These are phyloP conservation scores for Blera fallax DNA, from an alignment of 2,888 invertebrate species.

Conservation along the genomic window DNA sequence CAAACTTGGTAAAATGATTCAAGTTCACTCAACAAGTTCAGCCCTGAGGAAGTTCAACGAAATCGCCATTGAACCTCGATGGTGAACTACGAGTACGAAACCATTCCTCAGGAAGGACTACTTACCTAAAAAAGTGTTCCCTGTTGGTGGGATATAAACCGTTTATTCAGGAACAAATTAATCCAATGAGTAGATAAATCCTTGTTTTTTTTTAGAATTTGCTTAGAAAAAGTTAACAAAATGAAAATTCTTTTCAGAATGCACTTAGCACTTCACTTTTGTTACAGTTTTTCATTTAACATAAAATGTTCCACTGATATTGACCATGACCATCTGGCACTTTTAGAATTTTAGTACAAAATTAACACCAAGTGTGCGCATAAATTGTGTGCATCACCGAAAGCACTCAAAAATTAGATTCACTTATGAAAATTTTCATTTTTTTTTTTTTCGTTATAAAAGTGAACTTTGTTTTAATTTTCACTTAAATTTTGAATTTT, in stretches of 20 bases:
- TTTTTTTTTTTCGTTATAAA: not conserved
- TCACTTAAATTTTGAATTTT: slow-evolving; percentile 6
- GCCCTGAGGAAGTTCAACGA: slow-evolving; percentile 57
- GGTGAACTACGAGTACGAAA: too few species aligned
- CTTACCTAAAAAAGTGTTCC: slow-evolving; percentile 53
- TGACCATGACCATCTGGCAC: not conserved
- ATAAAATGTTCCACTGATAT: slow-evolving; percentile 6
- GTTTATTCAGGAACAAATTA: slow-evolving; percentile 24
- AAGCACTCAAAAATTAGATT: not conserved
- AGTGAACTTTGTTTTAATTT: not conserved
- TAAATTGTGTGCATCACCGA: not conserved
- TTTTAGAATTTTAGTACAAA: not conserved
- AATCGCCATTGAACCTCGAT: not conserved
- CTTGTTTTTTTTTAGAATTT: not conserved
- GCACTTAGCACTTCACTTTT: slow-evolving; percentile 11
- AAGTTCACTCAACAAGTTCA: slow-evolving; percentile 57
- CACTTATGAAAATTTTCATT: not conserved
- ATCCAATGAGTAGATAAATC: slow-evolving; percentile 48
- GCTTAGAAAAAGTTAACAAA: not conserved
- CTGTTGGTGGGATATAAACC: too few species aligned
- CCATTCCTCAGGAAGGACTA: not conserved
- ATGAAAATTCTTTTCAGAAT: not conserved
- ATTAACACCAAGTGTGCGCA: not conserved
- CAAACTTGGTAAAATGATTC: slow-evolving; percentile 24
- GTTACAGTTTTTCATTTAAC: not conserved